A percentile compares a stretch with the other conserved stretches of the same genome.
These are phyloP conservation scores for Agelastica alni DNA, from an alignment of 2,888 invertebrate genomes.

Conservation along the genomic window DNA sequence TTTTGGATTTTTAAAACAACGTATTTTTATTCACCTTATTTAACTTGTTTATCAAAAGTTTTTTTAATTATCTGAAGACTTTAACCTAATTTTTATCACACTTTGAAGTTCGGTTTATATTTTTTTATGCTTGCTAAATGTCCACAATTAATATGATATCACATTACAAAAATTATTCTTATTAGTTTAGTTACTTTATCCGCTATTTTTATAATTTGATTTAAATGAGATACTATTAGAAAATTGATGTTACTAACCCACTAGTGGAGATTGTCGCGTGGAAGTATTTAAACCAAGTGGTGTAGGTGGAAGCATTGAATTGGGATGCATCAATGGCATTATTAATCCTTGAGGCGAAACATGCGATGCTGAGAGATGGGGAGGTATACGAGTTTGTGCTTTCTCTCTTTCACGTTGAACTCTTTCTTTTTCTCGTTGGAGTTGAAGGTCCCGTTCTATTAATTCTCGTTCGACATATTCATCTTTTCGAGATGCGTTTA, in stretches of 20 bases:
- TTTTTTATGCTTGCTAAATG: too few species aligned
- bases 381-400: conserved; percentile 57
- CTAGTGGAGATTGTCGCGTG: conserved; percentile 51
- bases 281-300: conserved; percentile 45
- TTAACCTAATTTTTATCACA: too few species aligned
- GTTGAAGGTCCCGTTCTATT: conserved; percentile 59
- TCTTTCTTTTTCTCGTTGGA: conserved; percentile 61
- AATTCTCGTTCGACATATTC: conserved; percentile 60
- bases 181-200: too few species aligned
- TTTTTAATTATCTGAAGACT: too few species aligned
- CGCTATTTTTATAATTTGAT: too few species aligned
- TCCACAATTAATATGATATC: too few species aligned
- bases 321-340: conserved; percentile 51
- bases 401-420: conserved; percentile 57
- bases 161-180: too few species aligned
- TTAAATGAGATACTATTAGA: too few species aligned
- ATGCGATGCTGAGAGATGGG: conserved; percentile 54
- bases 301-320: conserved; percentile 50
- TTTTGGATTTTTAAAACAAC: too few species aligned
- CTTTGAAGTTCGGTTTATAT: too few species aligned
- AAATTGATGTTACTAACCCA: conserved; percentile 5
- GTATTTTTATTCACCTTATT: too few species aligned
- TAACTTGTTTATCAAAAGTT: too few species aligned
- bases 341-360: conserved; percentile 46
- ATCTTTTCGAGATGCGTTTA: conserved; percentile 55